Evolutionary conservation across 2,113 vertebrate species (phyloP).

Genomic region (Serilophus lunatus): DNA sequence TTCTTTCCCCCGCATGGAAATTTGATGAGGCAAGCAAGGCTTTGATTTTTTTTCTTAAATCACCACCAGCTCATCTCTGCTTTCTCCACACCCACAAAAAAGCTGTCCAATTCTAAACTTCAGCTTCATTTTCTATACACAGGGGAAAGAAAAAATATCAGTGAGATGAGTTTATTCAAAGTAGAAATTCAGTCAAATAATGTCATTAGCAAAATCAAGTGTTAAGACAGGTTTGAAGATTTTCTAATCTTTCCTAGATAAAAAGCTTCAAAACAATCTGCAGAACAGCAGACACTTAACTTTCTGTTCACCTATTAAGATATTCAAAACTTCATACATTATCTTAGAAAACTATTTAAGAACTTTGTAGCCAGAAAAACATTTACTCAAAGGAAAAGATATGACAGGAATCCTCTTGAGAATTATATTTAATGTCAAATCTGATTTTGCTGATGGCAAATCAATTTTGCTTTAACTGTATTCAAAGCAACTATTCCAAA

Average conservation of each 20-base stretch:
- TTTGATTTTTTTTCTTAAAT: not conserved
- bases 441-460: not conserved
- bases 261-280: not conserved
- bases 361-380: not conserved
- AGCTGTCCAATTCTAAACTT: slow-evolving; percentile 2
- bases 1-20: not conserved
- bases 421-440: not conserved
- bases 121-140: not conserved
- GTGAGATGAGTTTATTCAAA: not conserved
- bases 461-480: not conserved
- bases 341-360: not conserved
- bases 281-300: not conserved
- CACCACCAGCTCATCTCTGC: not conserved
- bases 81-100: slow-evolving; percentile 34
- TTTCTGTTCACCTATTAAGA: not conserved
- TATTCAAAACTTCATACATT: not conserved
- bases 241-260: not conserved
- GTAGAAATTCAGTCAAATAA: not conserved
- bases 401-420: not conserved
- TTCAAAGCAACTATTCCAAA: not conserved
- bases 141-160: rapidly evolving
- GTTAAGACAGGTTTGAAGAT: not conserved
- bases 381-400: not conserved
- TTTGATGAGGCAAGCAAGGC: not conserved
- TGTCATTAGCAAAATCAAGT: not conserved